Evolutionary conservation across 2,888 invertebrate genomes (phyloP), one percentile per base, ranked within the genome.

Genomic region (Ornithoptera priamus): DNA sequence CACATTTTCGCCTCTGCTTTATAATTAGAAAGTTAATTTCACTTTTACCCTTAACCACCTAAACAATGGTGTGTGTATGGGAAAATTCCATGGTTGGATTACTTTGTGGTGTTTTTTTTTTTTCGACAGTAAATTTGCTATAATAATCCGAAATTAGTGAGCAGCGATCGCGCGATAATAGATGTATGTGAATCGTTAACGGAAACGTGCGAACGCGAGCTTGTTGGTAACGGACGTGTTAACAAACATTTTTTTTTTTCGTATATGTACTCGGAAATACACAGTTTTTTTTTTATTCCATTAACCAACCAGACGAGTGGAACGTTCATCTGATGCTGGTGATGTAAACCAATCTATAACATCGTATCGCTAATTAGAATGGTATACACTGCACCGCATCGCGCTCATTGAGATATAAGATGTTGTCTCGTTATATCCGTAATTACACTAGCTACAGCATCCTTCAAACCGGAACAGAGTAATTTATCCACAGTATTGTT

Each of bases 11-110:
- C 30, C 72, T 71, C 73, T 69, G 58, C 62, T 59, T 62, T 60
- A 59, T 68, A 65, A 71, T 73, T 69, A 72, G n/a, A 70, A 75
- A 76, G 74, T 74, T 69, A 72, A 71, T 69, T 73, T 74, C 65
- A 72, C 71, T 72, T 56, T 46, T 68, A 57, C 62, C 57, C 57
- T 46, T 65, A 57, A 57, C 56, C 57, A 18, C 64, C 22, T 46
- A 60, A 68, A 77, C 75, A 77, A 76, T 77, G 69, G 73, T 17
- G 42, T 62, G 66, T 22, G 36, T 62, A 68, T 75, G 74, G 69
- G 74, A 75, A 72, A 72, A 71, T 67, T 62, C 42, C 68, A 46
- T 46, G 58, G 58, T 62, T 60, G 20, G 42, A 65, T 72, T 71
- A 68, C 67, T 57, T 56, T 61, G 57, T 65, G 67, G 24, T 68